Percentiles rank a stretch among this genome's conserved stretches.
phyloP scores from a whole-genome alignment of 2,113 vertebrate species.

The Asarcornis scutulata region DNA sequence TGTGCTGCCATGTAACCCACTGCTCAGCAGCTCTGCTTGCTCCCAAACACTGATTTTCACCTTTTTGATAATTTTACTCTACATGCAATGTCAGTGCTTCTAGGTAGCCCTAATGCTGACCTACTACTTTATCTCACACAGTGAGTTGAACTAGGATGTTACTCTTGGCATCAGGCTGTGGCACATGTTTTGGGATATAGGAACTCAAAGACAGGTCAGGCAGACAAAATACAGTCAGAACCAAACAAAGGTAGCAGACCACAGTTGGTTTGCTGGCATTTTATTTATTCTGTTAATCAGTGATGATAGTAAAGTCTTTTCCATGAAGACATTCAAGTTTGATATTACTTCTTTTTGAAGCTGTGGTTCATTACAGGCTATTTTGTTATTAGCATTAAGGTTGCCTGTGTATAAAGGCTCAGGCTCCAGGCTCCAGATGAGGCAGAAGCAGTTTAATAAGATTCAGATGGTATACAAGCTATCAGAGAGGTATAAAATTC shows the following conservation, averaged over 20 bases:
- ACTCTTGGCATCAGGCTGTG: conserved; percentile 37
- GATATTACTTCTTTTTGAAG: conserved; percentile 54
- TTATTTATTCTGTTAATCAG: conserved; percentile 61
- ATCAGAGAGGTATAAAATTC: conserved; percentile 58
- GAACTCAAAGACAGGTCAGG: background rate
- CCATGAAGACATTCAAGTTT: conserved; percentile 14
- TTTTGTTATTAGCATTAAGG: conserved; percentile 39
- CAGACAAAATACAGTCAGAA: conserved; percentile 36
- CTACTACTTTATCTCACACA: background rate
- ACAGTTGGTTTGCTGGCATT: conserved; percentile 4
- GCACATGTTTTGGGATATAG: background rate
- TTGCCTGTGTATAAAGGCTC: background rate
- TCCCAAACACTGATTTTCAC: background rate
- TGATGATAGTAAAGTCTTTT: conserved; percentile 40
- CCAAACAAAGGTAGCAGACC: conserved; percentile 8
- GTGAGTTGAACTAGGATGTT: conserved; percentile 14
- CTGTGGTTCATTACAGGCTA: conserved; percentile 34
- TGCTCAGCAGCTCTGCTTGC: background rate
- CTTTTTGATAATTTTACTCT: background rate
- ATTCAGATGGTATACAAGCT: conserved; percentile 57
- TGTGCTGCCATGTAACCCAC: rapidly evolving
- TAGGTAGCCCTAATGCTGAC: background rate
- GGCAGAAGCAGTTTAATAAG: conserved; percentile 59
- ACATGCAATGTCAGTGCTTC: background rate
- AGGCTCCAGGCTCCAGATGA: background rate